Conservation (phyloP, 2,113 vertebrate species). For the Bombycilla garrulus region DNA sequence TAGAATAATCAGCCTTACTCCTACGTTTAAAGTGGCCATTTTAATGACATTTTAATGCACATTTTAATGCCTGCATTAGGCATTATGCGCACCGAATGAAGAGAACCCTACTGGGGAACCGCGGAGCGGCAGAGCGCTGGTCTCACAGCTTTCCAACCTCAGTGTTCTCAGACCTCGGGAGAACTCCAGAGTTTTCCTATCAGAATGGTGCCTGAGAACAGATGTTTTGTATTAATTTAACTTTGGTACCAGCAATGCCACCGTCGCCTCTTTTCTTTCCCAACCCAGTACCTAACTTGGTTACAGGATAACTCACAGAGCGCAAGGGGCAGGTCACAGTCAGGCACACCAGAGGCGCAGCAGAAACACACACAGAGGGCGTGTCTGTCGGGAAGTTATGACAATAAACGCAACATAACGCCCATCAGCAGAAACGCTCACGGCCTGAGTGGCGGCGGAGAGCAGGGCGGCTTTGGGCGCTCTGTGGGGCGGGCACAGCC, state of each 20-base stretch:
- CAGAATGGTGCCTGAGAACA: fast-evolving
- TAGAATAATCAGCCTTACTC: fast-evolving
- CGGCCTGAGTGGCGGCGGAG: fast-evolving
- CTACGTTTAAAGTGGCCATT: fast-evolving
- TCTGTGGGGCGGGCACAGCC: neutral
- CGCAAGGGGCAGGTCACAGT: fast-evolving
- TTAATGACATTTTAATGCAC: no score
- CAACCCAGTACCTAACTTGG: fast-evolving
- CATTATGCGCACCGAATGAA: fast-evolving
- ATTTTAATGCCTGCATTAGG: neutral
- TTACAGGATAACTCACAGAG: fast-evolving
- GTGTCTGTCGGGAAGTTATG: fast-evolving
- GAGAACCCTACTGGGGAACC: fast-evolving
- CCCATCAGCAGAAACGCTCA: fast-evolving
- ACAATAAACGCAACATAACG: fast-evolving
- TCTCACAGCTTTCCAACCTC: fast-evolving
- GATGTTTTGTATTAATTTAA: fast-evolving
- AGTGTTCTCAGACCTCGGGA: fast-evolving
- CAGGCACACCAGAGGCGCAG: fast-evolving
- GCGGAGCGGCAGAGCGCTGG: fast-evolving
- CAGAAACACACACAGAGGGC: fast-evolving
- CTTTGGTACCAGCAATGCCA: fast-evolving
- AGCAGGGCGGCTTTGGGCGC: fast-evolving
- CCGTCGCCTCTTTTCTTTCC: fast-evolving
- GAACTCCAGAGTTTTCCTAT: fast-evolving